Percentiles rank a stretch among this genome's conserved stretches.
Evolutionary conservation across 64 coral and sea anemone species (phyloP).

Genomic region (Stichodactyla helianthus): DNA sequence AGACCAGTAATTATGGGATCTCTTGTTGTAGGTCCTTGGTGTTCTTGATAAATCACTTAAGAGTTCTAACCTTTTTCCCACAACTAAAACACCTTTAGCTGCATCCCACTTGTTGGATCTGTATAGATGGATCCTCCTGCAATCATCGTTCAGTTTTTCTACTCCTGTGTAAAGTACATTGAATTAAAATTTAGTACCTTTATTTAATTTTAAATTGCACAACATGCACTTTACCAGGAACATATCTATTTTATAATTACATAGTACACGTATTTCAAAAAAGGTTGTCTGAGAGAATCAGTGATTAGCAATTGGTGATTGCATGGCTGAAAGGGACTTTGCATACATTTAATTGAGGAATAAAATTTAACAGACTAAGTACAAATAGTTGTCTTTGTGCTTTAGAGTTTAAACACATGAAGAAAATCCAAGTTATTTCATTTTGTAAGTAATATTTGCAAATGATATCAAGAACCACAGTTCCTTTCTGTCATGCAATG

Average conservation of each 20-base stretch:
- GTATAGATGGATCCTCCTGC: slow-evolving; percentile 29
- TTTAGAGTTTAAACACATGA: too few relatives aligned
- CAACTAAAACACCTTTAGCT: slow-evolving; percentile 24
- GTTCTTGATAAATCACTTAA: background rate
- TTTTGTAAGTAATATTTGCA: too few relatives aligned
- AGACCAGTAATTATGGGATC: slow-evolving; percentile 9
- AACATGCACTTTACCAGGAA: slow-evolving; percentile 21
- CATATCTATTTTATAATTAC: slow-evolving; percentile 1
- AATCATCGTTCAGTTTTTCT: slow-evolving; percentile 42
- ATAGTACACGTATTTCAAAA: too few relatives aligned
- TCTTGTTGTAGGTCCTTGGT: slow-evolving; percentile 28
- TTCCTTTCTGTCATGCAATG: too few relatives aligned
- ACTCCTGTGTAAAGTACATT: slow-evolving; percentile 30
- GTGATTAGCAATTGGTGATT: too few relatives aligned
- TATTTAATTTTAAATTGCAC: slow-evolving; percentile 22
- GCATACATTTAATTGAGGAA: too few relatives aligned
- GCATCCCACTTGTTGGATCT: slow-evolving; percentile 59
- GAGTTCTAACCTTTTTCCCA: slow-evolving; percentile 12
- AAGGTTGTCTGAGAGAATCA: too few relatives aligned
- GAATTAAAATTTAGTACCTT: slow-evolving; percentile 23
- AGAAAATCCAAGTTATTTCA: too few relatives aligned
- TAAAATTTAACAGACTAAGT: too few relatives aligned
- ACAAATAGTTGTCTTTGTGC: too few relatives aligned
- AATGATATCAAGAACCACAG: too few relatives aligned
- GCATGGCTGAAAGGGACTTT: too few relatives aligned